These are phyloP conservation scores for Lapara coniferarum DNA, from an alignment of 2,888 invertebrate genomes.

Conservation along the genomic window DNA sequence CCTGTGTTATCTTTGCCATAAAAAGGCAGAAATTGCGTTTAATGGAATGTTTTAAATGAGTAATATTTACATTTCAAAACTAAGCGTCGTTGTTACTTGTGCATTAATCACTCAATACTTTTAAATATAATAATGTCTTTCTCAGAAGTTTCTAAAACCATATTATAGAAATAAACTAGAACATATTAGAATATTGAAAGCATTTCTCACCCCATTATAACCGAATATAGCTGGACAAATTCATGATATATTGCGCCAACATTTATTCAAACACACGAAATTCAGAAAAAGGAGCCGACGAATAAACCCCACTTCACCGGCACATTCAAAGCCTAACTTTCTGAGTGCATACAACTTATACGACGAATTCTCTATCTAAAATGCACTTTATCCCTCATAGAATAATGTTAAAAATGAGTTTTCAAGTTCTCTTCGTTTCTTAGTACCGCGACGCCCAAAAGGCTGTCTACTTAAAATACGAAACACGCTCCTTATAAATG, in stretches of 20 bases:
- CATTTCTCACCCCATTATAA: not conserved
- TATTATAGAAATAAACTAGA: not conserved
- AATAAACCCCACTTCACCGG: slow-evolving; percentile 18
- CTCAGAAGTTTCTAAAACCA: not conserved
- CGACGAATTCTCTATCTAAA: not conserved
- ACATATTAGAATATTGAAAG: not conserved
- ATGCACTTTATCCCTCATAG: slow-evolving; percentile 6
- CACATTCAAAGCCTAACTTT: slow-evolving; percentile 21
- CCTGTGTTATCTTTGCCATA: too few species aligned
- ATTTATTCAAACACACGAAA: slow-evolving; percentile 15
- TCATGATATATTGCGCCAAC: slow-evolving; percentile 8
- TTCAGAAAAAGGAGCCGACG: slow-evolving; percentile 10
- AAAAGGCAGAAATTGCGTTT: too few species aligned
- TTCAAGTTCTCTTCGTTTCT: not conserved
- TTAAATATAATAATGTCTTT: not conserved
- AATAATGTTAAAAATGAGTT: slow-evolving; percentile 16
- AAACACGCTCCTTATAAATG: slow-evolving; percentile 20
- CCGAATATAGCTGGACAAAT: slow-evolving; percentile 4
- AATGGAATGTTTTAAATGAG: too few species aligned
- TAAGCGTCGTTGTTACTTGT: too few species aligned
- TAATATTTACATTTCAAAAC: too few species aligned
- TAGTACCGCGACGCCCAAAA: slow-evolving; percentile 12
- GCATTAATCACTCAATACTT: too few species aligned
- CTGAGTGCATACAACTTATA: slow-evolving; percentile 23
- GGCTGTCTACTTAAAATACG: slow-evolving; percentile 15